Base-by-base conservation (phyloP, 2,888 invertebrate genomes). In the Pachydiplax longipennis region DNA sequence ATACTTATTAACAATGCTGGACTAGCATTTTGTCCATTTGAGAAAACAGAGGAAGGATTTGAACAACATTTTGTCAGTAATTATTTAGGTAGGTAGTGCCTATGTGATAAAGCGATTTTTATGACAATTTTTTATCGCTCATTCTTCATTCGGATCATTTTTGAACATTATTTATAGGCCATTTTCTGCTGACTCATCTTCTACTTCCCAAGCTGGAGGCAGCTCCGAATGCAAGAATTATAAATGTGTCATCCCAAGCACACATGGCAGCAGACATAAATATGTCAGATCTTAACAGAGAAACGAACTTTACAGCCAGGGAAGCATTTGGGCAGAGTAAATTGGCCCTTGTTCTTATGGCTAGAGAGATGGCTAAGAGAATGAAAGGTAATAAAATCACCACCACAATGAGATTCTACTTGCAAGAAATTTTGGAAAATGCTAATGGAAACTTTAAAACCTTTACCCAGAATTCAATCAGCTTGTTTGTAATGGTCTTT, bases 1-100 rank as follows among this genome's bases (percentile, higher is more conserved):
- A 92, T 94, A 22, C 92, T 94, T 13, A 93, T 94, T 35, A 94
- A 94, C 91, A 94, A 94, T 92, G 94, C 94, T 80, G 94, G 94
- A 10, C 92, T 94, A 12, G 94, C 94, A 93, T 92, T 93, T 44
- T 93, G 93, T 91, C 94, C 94, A 1, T 92, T 92, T 82, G 92
- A 91, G 73, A 87, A 93, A 22, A 94, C 94, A 0, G 92, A 93
- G 91, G 94, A 94, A 91, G 94, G 94, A 13, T 93, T 94, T 91
- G 94, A 94, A 92, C 92, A 93, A 92, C 94, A 94, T 90, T 92
- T 94, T 8, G 94, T 93, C 53, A 93, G 94, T 6, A 94, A 94
- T 92, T 93, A 94, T 92, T 92, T 94, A 91, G 94, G 92, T 91
- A 81, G 91, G 91, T 87, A 40, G 25, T 25, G 0, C 92, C 91